Evolutionary conservation across 2,888 invertebrate species (phyloP), one percentile per base, ranked within the genome.

Genomic region (Idaea straminata): DNA sequence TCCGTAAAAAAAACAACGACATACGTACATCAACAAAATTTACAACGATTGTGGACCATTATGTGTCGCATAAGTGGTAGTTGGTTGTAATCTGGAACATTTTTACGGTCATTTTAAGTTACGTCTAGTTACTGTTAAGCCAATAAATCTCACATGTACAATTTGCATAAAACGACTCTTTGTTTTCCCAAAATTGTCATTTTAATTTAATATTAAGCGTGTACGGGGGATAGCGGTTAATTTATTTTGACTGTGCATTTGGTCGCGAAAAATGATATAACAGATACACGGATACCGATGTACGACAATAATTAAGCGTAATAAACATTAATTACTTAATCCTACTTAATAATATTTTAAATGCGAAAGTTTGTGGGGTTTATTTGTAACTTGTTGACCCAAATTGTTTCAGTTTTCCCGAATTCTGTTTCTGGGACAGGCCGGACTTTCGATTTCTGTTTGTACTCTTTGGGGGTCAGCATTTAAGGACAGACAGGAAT

Each of bases 31-130:
- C 35, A 10, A 79, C 79, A 79, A 84, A 83, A 84, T 83, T 83
- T 82, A 81, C 80, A 76, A 67, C 72, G 68, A 83, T 83, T 81
- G 81, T 80, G 71, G 74, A 74, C 75, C 76, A 82, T 81, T 84
- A 13, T 84, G 83, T 81, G 83, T 82, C 80, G 80, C 81, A 77
- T 76, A 81, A 81, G 82, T 80, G 81, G 76, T 78, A 76, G 80
- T 78, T 74, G 72, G 74, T 77, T 62, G 81, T 86, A 84, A 84
- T 85, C 85, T 84, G 80, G 75, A 72, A 77, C 77, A 75, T 68
- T 85, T 85, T 86, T 86, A 85, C 79, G 84, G 80, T 77, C 81
- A 73, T 80, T 84, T 85, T 83, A 84, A 85, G 78, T 84, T 81
- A 83, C 80, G 81, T 81, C 77, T 80, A 79, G 76, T 73, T 57